phyloP scores from a whole-genome alignment of 1,140 invertebrate species.

The Ylistrum balloti region DNA sequence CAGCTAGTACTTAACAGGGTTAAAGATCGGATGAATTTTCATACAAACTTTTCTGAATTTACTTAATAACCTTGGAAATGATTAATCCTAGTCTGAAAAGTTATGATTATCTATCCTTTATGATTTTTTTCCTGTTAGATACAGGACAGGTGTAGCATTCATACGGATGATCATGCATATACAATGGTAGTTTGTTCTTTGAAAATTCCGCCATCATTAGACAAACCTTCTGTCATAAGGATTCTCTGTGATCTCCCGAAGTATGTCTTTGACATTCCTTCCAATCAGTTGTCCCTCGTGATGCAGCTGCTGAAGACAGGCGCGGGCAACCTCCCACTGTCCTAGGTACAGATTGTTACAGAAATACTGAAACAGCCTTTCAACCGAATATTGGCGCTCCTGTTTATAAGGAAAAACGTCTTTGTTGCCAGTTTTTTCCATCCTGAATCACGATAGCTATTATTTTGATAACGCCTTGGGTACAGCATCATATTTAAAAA shows the following conservation, averaged over 20 bases:
- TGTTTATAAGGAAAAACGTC: constrained; percentile 57
- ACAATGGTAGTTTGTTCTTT: no score
- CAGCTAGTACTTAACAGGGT: no score
- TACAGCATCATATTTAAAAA: neutral
- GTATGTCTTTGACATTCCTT: constrained; percentile 61
- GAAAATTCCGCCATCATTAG: neutral
- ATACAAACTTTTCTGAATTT: no score
- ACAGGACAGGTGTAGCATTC: no score
- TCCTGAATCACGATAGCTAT: neutral
- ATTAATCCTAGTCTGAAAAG: no score
- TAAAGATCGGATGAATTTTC: no score
- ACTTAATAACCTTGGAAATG: no score
- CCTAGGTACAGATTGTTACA: constrained; percentile 79
- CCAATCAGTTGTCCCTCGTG: neutral
- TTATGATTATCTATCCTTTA: no score
- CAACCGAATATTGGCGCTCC: constrained; percentile 66
- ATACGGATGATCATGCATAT: no score
- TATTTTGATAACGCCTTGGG: neutral
- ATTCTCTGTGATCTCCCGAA: constrained; percentile 70
- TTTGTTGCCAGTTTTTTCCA: neutral
- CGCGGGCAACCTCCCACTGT: constrained; percentile 81
- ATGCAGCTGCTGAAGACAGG: constrained; percentile 71
- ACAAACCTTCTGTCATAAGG: constrained; percentile 76
- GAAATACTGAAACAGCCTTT: constrained; percentile 76
- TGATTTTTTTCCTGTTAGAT: no score